Conservation (phyloP, 2,113 vertebrate species). For the Ursus arctos region DNA sequence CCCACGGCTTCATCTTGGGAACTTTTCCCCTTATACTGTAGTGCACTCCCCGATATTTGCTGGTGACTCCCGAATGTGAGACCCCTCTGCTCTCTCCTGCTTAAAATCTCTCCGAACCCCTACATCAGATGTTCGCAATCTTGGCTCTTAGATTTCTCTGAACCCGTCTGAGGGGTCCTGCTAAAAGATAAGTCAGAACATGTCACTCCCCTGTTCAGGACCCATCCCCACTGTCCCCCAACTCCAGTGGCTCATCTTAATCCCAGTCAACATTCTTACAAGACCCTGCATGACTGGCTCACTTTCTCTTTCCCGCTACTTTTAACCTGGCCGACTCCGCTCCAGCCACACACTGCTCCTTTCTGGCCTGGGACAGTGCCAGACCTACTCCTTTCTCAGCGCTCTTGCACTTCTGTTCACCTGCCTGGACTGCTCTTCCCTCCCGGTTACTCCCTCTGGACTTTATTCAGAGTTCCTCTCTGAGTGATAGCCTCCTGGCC, state of each 20-base stretch:
- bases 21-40: not conserved
- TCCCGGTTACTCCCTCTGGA: rapidly evolving
- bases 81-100: not conserved
- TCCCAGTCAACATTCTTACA: not conserved
- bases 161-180: not conserved
- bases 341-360: not conserved
- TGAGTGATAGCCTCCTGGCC: not conserved
- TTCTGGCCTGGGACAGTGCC: not conserved
- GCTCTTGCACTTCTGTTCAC: not conserved
- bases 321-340: not conserved
- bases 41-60: not conserved
- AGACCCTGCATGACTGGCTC: not conserved
- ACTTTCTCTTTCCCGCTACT: rapidly evolving
- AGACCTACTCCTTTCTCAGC: not conserved
- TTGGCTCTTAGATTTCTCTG: not conserved
- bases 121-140: not conserved
- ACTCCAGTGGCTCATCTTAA: not conserved
- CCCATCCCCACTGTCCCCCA: not conserved
- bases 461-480: not conserved
- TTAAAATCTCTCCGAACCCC: not conserved
- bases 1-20: not conserved
- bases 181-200: not conserved
- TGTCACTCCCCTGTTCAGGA: not conserved
- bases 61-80: not conserved
- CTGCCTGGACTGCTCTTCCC: not conserved